Evolutionary conservation across 92 coral and sea anemone species (phyloP), one percentile per base, ranked within the genome.

Genomic region (Hydrozoanthus gracilis): DNA sequence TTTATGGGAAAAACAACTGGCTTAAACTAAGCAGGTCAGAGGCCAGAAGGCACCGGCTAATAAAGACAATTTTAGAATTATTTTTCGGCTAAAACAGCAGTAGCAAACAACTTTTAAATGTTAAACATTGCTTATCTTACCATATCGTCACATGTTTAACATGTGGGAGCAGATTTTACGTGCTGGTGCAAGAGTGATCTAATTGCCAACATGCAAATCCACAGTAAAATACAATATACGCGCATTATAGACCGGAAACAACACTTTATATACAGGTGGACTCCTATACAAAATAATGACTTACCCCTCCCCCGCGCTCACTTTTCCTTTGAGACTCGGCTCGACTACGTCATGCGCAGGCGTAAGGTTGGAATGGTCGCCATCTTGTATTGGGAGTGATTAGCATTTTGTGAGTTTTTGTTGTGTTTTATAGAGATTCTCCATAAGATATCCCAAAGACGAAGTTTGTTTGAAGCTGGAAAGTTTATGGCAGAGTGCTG

Each of bases 331-430:
- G 82, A 82, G 85, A 52, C 94, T 88, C 87, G 92, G 76, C 50
- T 20, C 78, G 17, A 88, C 77, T 56, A 94, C 98, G 94, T 92
- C 93, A 94, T 78, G 94, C 95, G 92, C 98, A 94, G 69, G 94
- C 93, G 94, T 82, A 69, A 18, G 77, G 60, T 70, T 50, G 76
- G 87, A 65, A 82, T 87, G 89, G 94, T 91, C 88, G 98, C 98
- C 98, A 94, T 94, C 92, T 94, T 94, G 94, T 94, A 90, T 90
- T 80, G 98, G 98, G 95, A 94, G 91, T 87, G 96, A 94, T 94
- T 92, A 79, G 98, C 94, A 94, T 92, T 92, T 94, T 86, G 94
- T 67, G 89, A 92, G 94, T 73, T 94, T 94, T 94, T 94, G 98
- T 94, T 94, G 95, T 94, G 94, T 94, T 94, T 94, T 91, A 94